These are phyloP conservation scores for Ligdia adustata DNA, from an alignment of 2,888 invertebrate species.

Conservation along the genomic window DNA sequence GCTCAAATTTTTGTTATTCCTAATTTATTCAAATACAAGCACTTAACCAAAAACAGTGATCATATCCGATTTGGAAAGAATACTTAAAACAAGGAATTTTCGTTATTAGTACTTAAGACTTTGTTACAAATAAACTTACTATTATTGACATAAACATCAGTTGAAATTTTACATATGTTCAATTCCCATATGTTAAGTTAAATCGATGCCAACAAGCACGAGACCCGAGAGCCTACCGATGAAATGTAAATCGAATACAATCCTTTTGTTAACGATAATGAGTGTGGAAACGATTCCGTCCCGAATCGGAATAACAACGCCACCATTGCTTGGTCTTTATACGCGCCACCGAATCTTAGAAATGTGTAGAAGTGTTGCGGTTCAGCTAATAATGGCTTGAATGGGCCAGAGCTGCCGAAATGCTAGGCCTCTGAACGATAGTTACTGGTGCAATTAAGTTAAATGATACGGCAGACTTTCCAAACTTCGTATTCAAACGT, in stretches of 20 bases:
- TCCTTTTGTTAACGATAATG: conserved; percentile 70
- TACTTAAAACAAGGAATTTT: too few relatives aligned
- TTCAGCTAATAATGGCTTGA: conserved; percentile 47
- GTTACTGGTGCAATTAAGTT: conserved; percentile 61
- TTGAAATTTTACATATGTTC: conserved; percentile 1
- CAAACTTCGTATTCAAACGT: conserved; percentile 42
- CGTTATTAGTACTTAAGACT: too few relatives aligned
- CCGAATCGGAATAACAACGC: conserved; percentile 50
- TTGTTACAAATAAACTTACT: too few relatives aligned
- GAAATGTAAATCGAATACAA: conserved; percentile 66
- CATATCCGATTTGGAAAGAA: too few relatives aligned
- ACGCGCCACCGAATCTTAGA: conserved; percentile 31
- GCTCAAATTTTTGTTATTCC: too few relatives aligned
- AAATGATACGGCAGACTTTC: conserved; percentile 57
- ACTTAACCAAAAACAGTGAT: too few relatives aligned
- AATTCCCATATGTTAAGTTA: conserved; percentile 12
- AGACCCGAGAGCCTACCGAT: conserved; percentile 47
- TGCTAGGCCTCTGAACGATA: conserved; percentile 54
- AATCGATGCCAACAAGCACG: conserved; percentile 42
- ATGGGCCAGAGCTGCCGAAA: conserved; percentile 43
- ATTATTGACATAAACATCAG: not conserved
- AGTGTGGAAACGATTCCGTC: conserved; percentile 56
- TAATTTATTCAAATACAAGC: too few relatives aligned
- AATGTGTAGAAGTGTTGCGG: conserved; percentile 41
- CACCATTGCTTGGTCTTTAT: conserved; percentile 34